phyloP scores from a whole-genome alignment of 2,888 invertebrate genomes.

The Antheraea yamamai region DNA sequence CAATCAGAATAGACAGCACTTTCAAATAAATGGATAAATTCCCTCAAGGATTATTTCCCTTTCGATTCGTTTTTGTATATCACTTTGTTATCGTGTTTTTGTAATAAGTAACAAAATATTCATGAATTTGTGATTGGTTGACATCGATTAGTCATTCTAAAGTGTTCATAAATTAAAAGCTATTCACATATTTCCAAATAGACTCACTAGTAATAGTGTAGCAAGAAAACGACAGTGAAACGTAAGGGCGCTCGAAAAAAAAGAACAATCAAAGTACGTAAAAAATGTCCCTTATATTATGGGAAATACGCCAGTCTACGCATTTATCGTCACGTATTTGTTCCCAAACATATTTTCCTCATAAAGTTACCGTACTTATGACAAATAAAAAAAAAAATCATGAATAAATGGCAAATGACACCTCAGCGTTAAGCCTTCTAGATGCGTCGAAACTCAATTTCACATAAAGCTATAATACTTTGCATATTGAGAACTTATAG shows the following conservation, averaged over 20 bases:
- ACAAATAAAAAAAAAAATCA: not conserved
- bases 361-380: not conserved
- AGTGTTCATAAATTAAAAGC: not conserved
- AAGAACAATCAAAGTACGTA: not conserved
- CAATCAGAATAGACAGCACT: not conserved
- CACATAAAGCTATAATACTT: not conserved
- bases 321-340: slow-evolving; percentile 7
- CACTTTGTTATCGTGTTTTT: not conserved
- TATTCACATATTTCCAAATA: not conserved
- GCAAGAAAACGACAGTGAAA: not conserved
- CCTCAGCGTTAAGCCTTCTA: not conserved
- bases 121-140: not conserved
- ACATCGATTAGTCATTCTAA: not conserved
- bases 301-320: not conserved
- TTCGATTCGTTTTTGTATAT: not conserved
- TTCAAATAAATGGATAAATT: not conserved
- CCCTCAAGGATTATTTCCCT: not conserved
- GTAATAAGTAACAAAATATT: not conserved
- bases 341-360: not conserved
- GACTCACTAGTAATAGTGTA: not conserved
- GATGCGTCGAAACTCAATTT: not conserved
- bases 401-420: not conserved
- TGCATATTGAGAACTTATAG: not conserved
- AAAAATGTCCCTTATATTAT: not conserved
- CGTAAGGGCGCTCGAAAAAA: not conserved